Conservation (phyloP, 2,113 vertebrate species). For the Pleuronectes platessa region DNA sequence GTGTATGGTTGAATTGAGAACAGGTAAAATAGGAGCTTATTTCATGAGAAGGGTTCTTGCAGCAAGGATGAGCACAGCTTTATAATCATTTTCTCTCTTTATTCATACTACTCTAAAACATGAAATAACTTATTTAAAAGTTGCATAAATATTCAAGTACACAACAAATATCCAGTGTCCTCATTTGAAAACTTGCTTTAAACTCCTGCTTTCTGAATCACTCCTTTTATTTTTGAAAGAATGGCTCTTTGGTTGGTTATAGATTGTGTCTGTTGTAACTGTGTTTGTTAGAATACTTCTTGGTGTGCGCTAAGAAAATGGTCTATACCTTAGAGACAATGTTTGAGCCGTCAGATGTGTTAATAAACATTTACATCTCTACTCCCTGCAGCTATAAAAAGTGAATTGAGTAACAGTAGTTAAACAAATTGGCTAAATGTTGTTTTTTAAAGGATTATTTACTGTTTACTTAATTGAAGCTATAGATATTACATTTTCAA, state of each 20-base stretch:
- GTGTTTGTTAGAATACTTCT: constrained; percentile 2
- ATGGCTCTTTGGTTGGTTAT: too few relatives aligned
- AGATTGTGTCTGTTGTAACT: not conserved
- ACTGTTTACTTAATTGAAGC: not conserved
- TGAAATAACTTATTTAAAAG: not conserved
- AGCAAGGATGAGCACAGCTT: not conserved
- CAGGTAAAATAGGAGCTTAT: not conserved
- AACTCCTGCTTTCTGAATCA: not conserved
- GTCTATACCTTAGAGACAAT: not conserved
- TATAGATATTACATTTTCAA: not conserved
- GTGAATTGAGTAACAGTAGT: not conserved
- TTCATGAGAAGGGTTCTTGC: not conserved
- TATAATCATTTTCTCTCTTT: constrained; percentile 17
- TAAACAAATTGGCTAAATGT: constrained; percentile 1
- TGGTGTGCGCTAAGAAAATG: not conserved
- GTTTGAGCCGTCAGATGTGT: constrained; percentile 13
- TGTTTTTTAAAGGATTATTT: not conserved
- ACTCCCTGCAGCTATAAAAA: not conserved
- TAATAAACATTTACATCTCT: constrained; percentile 5
- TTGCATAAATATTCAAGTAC: not conserved
- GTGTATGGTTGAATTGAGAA: constrained; percentile 2
- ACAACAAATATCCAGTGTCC: not conserved
- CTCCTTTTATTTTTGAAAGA: not conserved
- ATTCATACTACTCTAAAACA: not conserved
- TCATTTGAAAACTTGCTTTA: not conserved